phyloP scores from a whole-genome alignment of 2,888 invertebrate species.

The Dysmachus trigonus region DNA sequence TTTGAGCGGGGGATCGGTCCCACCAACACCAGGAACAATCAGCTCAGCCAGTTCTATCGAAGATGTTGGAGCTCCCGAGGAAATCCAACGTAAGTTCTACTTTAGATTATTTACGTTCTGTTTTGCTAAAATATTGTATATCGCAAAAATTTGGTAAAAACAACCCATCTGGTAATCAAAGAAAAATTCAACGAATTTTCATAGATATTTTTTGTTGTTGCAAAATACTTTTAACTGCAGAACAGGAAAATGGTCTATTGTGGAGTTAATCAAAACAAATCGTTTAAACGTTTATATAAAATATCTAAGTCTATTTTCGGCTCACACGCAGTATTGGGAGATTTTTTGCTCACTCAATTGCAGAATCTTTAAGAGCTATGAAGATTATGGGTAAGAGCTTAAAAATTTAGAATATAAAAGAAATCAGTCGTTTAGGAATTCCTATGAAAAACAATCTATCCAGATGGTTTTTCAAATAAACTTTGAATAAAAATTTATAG shows the following conservation, averaged over 20 bases:
- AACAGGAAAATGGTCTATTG: background rate
- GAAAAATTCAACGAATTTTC: background rate
- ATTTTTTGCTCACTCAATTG: background rate
- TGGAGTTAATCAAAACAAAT: background rate
- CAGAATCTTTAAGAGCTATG: background rate
- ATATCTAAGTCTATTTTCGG: background rate
- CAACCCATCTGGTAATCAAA: background rate
- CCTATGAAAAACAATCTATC: background rate
- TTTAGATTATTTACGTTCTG: background rate
- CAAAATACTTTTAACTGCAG: background rate
- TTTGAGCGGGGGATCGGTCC: slow-evolving; percentile 67
- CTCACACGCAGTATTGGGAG: background rate
- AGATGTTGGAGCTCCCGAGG: slow-evolving; percentile 64
- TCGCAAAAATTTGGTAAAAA: background rate
- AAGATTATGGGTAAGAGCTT: background rate
- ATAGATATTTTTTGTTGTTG: background rate
- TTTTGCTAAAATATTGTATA: background rate
- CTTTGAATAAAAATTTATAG: background rate
- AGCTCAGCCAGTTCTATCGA: slow-evolving; percentile 81
- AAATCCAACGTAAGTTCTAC: slow-evolving; percentile 54
- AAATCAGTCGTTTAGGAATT: background rate
- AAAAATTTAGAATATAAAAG: background rate
- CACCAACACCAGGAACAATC: slow-evolving; percentile 71
- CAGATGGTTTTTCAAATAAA: background rate
- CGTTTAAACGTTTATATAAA: background rate